Evolutionary conservation across 1,140 invertebrate species (phyloP), one percentile per base, ranked within the genome.

Genomic region (Myzus persicae): DNA sequence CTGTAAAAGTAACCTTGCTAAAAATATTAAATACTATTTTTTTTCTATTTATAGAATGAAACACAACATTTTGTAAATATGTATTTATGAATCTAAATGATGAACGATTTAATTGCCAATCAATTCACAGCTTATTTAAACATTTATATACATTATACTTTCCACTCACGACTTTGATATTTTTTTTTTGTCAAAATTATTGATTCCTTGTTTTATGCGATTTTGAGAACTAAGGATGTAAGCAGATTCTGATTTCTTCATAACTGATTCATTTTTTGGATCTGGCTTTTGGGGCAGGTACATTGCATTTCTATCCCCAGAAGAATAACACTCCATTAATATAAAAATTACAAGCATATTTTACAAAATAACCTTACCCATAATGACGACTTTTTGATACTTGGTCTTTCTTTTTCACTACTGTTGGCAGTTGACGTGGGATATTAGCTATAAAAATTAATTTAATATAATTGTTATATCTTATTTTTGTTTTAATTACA

Each of bases 401-500:
- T 92, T 36, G 59, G 2, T 92, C 44, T 46, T 92, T 92, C n/a
- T 82, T 76, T 92, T 92, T 92, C 18, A 81, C 11, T 48, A 51
- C 22, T 81, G 67, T 26, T 48, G 67, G 7, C 14, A 18, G 6
- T 82, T 92, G 90, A 36, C 40, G 42, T 36, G 90, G 31, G 26
- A 48, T 91, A 91, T 44, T 91, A 46, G 90, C 90, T 91, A 91
- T 6, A 81, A 36, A 90, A 90, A 90, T 40, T 18, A 90, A 90
- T 40, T 59, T 76, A 26, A 51, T 51, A 42, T 84, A 31, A 84
- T 40, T 40, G 7, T 24, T 38, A 24, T 9, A 24, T 11, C 22
- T n/a, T 67, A 40, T 31, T 42, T 42, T 84, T 11, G 24, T 42
- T 26, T 14, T 84, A 84, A 8, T 87, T 36, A 87, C 7, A 48